Evolutionary conservation across 2,113 vertebrate genomes (phyloP), one percentile per base, ranked within the genome.

Genomic region (Etheostoma cragini): DNA sequence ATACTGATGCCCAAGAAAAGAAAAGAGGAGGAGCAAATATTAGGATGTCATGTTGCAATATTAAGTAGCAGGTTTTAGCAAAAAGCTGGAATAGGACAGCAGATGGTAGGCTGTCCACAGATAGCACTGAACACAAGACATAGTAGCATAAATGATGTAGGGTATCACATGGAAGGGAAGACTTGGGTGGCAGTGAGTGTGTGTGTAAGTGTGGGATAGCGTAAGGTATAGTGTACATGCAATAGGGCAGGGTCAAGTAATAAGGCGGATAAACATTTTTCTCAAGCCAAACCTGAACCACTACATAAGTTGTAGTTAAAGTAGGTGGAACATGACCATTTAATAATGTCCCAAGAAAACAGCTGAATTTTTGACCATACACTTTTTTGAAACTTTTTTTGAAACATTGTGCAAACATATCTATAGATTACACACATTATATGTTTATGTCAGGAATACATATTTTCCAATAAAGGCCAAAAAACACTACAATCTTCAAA

Each of bases 1-100:
- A 94, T 96, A 76, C 96, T 97, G 95, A 97, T 97, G 96, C 96
- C 95, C 64, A 96, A 96, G 72, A 49, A 13, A 17, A 35, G 46
- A 13, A 96, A 97, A 84, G 96, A 97, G 82, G 94, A 97, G 56
- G 57, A 42, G 22, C 4, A 53, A 42, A 54, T 74, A 22, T 17
- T 19, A 52, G 46, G 13, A 58, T 56, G 19, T 33, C 19, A 61
- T 10, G 14, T 50, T 69, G 21, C 7, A 22, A 42, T 24, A 56
- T 56, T 24, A 24, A 38, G 30, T n/a, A 10, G 19, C 26, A 35
- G 15, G 58, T 58, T 21, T 11, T 16, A 33, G 33, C 2, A 21
- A 67, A 49, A 33, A 4, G 65, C 33, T 42, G 13, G 24, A 24
- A 30, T 47, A 30, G 14, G 45, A 26, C 17, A 21, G 0, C 1